Conservation (phyloP, 2,113 vertebrate species). For the Rhynchomys soricoides region DNA sequence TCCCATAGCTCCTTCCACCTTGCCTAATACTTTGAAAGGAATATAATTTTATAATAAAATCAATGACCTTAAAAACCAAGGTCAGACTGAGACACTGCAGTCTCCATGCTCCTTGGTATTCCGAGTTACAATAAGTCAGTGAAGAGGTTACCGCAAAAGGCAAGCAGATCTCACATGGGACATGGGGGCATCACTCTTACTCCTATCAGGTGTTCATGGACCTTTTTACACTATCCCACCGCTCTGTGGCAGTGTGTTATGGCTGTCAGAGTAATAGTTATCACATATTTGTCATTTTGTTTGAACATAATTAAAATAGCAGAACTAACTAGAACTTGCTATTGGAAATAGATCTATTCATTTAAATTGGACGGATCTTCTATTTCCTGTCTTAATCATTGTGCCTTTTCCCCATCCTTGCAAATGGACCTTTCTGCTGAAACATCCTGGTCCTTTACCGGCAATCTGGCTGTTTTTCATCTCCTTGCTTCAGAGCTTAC, state of each 20-base stretch:
- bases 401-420: not conserved
- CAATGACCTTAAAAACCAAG: not conserved
- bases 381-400: too few species aligned
- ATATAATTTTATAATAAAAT: constrained; percentile 13
- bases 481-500: not conserved
- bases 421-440: not conserved
- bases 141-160: not conserved
- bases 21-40: not conserved
- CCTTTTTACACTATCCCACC: not conserved
- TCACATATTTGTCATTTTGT: not conserved
- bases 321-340: not conserved
- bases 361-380: not conserved
- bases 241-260: not conserved
- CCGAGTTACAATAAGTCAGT: not conserved
- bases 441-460: not conserved
- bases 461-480: not conserved
- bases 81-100: not conserved
- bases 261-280: not conserved
- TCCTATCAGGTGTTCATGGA: not conserved
- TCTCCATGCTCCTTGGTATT: not conserved
- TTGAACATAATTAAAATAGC: not conserved
- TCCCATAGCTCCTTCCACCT: not conserved
- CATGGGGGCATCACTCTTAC: not conserved
- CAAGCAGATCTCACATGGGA: not conserved
- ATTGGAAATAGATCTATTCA: not conserved